Percentiles rank a stretch among this genome's conserved stretches.
Evolutionary conservation across 2,113 vertebrate species (phyloP).

Genomic region (Malurus melanocephalus): DNA sequence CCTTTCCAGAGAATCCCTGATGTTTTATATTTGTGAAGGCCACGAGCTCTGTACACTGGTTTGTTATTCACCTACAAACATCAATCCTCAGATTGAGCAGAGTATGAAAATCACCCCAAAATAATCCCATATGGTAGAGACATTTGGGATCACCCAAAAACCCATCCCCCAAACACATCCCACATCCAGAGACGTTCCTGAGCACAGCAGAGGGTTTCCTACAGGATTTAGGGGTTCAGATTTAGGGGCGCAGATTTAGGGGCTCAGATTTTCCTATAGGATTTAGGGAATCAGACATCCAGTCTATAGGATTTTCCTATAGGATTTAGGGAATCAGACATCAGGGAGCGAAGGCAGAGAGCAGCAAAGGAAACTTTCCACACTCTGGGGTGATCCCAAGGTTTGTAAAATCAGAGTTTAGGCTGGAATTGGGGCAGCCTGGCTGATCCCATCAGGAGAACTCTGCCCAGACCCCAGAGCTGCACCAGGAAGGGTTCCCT

Average conservation of each 20-base stretch:
- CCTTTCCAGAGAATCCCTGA: background rate
- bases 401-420: too few species aligned
- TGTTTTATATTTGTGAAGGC: background rate
- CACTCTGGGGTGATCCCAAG: too few species aligned
- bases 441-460: background rate
- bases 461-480: background rate
- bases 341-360: background rate
- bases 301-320: background rate
- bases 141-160: too few species aligned
- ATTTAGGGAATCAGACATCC: background rate
- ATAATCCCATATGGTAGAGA: rapidly evolving
- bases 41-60: background rate
- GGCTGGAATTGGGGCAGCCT: background rate
- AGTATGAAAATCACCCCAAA: background rate
- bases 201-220: background rate
- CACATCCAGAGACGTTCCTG: background rate
- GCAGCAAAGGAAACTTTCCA: background rate
- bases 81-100: background rate
- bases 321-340: background rate
- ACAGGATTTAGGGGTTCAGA: background rate
- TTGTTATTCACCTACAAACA: background rate
- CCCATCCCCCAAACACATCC: background rate
- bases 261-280: background rate
- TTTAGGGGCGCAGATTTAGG: too few species aligned
- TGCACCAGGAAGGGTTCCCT: background rate